phyloP scores from a whole-genome alignment of 2,797 vertebrate species.

The Monodelphis domestica region DNA sequence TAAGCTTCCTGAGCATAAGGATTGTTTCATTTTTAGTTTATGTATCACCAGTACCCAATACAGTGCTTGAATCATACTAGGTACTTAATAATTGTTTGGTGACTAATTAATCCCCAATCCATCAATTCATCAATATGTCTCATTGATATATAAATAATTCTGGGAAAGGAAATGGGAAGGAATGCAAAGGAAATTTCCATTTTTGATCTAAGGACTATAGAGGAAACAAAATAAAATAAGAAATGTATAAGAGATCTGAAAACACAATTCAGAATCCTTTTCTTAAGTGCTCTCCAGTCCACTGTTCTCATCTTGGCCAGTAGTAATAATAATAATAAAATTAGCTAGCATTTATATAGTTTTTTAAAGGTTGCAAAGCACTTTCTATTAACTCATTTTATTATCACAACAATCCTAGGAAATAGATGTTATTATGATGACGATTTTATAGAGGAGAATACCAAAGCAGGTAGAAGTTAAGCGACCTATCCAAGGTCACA shows the following conservation, averaged over 20 bases:
- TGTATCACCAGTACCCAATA: neutral
- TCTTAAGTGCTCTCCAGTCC: neutral
- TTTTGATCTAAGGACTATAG: neutral
- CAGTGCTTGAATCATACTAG: neutral
- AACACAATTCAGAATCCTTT: neutral
- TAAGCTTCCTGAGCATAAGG: neutral
- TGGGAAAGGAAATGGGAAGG: neutral
- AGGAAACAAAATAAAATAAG: neutral
- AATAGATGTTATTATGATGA: neutral
- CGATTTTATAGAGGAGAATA: neutral
- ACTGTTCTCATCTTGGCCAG: neutral
- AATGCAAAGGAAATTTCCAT: neutral
- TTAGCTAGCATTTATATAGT: neutral
- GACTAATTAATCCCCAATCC: neutral
- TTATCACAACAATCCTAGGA: neutral
- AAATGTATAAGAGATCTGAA: neutral
- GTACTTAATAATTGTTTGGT: neutral
- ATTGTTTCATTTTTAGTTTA: neutral
- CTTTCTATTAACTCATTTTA: neutral
- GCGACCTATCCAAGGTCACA: neutral
- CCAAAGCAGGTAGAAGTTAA: neutral
- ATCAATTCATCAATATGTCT: neutral
- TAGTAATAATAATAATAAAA: neutral
- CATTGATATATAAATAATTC: neutral
- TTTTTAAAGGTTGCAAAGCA: neutral